Evolutionary conservation across 1,140 invertebrate species (phyloP).

Genomic region (Chironomus striatipennis): DNA sequence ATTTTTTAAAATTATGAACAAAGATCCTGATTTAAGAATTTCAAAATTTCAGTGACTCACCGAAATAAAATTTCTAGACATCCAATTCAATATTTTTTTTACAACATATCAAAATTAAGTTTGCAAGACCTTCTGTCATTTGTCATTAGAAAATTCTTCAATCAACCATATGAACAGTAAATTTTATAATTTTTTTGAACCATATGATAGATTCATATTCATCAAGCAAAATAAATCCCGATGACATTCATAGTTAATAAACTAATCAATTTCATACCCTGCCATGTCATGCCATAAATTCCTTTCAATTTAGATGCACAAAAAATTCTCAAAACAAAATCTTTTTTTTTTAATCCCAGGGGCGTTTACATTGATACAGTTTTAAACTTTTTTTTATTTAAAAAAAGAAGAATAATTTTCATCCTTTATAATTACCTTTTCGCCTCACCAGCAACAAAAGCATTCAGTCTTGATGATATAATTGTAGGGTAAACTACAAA

Average conservation of each 20-base stretch:
- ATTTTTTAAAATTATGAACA: too few relatives aligned
- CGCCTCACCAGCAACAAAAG: neutral
- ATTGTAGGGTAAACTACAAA: conserved; percentile 21
- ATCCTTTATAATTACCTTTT: conserved; percentile 14
- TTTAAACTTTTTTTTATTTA: neutral
- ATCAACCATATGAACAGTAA: neutral
- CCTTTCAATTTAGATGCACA: neutral
- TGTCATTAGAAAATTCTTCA: neutral
- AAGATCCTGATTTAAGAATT: too few relatives aligned
- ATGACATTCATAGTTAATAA: conserved; percentile 5
- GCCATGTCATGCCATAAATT: too few relatives aligned
- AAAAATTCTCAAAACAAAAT: neutral
- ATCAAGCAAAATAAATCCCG: neutral
- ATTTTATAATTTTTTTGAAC: neutral
- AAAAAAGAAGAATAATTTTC: neutral
- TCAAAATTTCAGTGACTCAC: too few relatives aligned
- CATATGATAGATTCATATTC: neutral
- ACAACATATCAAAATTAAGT: too few relatives aligned
- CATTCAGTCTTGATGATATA: neutral
- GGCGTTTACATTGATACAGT: conserved; percentile 23
- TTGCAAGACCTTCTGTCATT: too few relatives aligned
- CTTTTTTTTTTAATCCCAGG: conserved; percentile 13
- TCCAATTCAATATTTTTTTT: too few relatives aligned
- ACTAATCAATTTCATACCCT: neutral
- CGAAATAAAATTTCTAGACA: too few relatives aligned